Percentiles rank a stretch among this genome's conserved stretches.
Evolutionary conservation across 2,797 vertebrate genomes (phyloP).

Genomic region (Nothura maculosa): DNA sequence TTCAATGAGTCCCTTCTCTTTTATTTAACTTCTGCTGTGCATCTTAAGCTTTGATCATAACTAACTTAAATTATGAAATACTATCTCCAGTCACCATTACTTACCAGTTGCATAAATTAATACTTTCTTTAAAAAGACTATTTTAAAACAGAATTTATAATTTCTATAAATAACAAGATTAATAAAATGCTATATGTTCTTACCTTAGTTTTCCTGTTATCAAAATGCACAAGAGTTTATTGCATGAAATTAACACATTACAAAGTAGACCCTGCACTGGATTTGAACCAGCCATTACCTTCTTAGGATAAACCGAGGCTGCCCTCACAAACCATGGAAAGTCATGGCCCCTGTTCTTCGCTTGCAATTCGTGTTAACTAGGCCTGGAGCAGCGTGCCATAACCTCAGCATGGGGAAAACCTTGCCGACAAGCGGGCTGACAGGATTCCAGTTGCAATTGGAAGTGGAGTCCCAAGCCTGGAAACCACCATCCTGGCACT

Average conservation of each 20-base stretch:
- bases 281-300: background rate
- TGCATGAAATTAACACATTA: background rate
- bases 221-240: background rate
- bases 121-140: background rate
- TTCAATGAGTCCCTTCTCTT: background rate
- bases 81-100: background rate
- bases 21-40: background rate
- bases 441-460: background rate
- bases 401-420: accelerated
- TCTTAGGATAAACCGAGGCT: background rate
- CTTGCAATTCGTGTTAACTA: background rate
- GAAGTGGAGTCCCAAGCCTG: background rate
- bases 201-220: background rate
- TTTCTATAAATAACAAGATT: background rate
- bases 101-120: background rate
- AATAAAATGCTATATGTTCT: background rate
- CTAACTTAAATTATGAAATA: background rate
- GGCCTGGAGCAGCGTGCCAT: background rate
- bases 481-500: background rate
- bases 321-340: background rate
- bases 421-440: background rate
- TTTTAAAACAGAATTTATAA: background rate
- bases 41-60: background rate
- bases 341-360: background rate
- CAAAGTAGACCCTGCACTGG: background rate